Base-by-base conservation (phyloP, 1,140 invertebrate genomes). In the Oscheius sp. region DNA sequence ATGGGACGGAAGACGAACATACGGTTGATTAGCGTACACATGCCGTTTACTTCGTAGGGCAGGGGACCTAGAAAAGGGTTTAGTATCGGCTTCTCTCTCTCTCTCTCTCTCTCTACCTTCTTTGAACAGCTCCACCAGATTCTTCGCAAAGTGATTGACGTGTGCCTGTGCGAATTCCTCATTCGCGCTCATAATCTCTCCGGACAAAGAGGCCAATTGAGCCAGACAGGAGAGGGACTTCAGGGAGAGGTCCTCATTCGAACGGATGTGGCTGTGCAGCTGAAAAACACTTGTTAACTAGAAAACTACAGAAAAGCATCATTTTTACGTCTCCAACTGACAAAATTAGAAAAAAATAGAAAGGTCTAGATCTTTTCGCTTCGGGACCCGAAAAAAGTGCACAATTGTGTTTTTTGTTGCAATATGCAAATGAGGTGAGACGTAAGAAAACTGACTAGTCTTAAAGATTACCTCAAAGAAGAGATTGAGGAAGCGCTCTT, bases 401-500 rank as follows among this genome's bases (percentile, higher is more conserved):
- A 45, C 15, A 45, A 45, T 18, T 45, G 15, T 18, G 23, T 23
- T 45, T 18, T 18, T 0, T 45, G 23, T 45, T 45, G 42, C 15
- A 45, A 45, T 15, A 45, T 18, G n/a, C 42, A 45, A 45, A 45
- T 23, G 42, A 45, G 23, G 42, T 18, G 23, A 45, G 18, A 45
- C 23, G 0, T n/a, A 18, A 28, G 23, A 18, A n/a, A 61, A n/a
- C 26, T 61, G n/a, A 61, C 18, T 18, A 65, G 0, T 63, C 49
- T 68, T 1, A 18, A 68, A 35, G n/a, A 28, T 13, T 73, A 73
- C 70, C 38, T 74, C 35, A 55, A 76, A 76, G 65, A 76, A 76
- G 2, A 76, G 49, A 3, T 23, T 28, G 59, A 76, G 49, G 62
- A 76, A 76, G 32, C 64, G 61, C 15, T 58, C 52, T 18, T 76